These are phyloP conservation scores for Eupithecia dodoneata DNA, from an alignment of 2,888 invertebrate genomes.

Conservation along the genomic window DNA sequence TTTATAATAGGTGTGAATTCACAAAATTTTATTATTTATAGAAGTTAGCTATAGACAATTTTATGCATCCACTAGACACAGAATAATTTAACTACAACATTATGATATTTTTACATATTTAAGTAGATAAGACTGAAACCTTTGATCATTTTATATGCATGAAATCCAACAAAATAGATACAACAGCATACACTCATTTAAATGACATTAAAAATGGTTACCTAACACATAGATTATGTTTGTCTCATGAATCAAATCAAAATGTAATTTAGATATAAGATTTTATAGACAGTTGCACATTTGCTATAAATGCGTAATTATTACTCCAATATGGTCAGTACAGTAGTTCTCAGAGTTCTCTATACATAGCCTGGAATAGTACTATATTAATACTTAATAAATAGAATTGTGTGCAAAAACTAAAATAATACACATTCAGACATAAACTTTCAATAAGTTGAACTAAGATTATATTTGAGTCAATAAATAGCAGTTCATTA, in stretches of 20 bases:
- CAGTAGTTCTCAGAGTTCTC: not conserved
- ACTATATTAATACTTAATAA: not conserved
- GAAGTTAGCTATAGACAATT: not conserved
- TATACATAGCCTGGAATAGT: not conserved
- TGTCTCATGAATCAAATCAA: not conserved
- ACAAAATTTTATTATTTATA: not conserved
- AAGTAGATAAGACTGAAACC: slow-evolving; percentile 1
- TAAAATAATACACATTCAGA: slow-evolving; percentile 22
- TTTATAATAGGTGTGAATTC: not conserved
- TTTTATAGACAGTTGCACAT: not conserved
- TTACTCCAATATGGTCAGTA: not conserved
- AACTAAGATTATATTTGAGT: slow-evolving; percentile 34
- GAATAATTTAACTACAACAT: not conserved
- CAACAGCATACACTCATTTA: not conserved
- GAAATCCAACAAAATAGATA: not conserved
- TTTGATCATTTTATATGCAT: not conserved
- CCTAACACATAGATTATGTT: not conserved
- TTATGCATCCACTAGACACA: not conserved
- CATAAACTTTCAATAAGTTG: slow-evolving; percentile 12
- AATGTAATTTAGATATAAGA: not conserved
- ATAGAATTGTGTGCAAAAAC: slow-evolving; percentile 14
- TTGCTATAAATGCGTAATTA: slow-evolving; percentile 8
- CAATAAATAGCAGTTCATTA: slow-evolving; percentile 30
- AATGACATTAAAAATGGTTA: not conserved
- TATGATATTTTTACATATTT: not conserved